Percentiles rank a stretch among this genome's conserved stretches.
These are phyloP conservation scores for Nipponacmea schrenckii DNA, from an alignment of 2,888 invertebrate genomes.

Conservation along the genomic window DNA sequence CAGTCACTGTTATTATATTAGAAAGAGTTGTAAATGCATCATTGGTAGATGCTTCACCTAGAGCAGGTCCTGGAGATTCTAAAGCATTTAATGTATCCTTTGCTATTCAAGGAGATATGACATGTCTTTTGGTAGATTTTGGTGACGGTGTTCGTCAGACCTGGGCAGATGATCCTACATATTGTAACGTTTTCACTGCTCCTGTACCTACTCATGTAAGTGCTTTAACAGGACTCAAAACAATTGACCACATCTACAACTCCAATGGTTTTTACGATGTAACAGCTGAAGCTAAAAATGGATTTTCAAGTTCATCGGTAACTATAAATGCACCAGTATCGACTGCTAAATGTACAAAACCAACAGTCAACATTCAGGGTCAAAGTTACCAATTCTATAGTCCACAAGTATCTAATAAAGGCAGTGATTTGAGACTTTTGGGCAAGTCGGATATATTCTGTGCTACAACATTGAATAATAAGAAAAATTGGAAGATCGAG, in stretches of 20 bases:
- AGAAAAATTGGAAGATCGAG: slow-evolving; percentile 51
- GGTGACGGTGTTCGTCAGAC: slow-evolving; percentile 36
- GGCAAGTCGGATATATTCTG: slow-evolving; percentile 51
- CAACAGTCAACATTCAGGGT: slow-evolving; percentile 44
- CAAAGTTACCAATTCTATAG: slow-evolving; percentile 24
- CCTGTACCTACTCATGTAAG: neutral
- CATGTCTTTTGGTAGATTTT: slow-evolving; percentile 51
- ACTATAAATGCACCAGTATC: slow-evolving; percentile 41
- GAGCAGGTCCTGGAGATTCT: slow-evolving; percentile 28
- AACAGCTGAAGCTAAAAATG: slow-evolving; percentile 33
- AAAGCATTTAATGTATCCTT: slow-evolving; percentile 45
- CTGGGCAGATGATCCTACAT: slow-evolving; percentile 29
- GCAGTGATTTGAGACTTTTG: slow-evolving; percentile 31
- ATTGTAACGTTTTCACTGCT: slow-evolving; percentile 22
- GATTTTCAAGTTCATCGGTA: slow-evolving; percentile 18
- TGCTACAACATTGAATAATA: slow-evolving; percentile 45
- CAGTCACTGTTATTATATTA: slow-evolving; percentile 27
- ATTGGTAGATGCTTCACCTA: slow-evolving; percentile 30
- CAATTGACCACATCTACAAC: slow-evolving; percentile 28
- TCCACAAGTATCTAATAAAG: slow-evolving; percentile 23
- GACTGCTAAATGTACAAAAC: slow-evolving; percentile 45
- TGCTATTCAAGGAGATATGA: slow-evolving; percentile 37
- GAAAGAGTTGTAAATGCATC: slow-evolving; percentile 32
- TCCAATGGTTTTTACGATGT: slow-evolving; percentile 29
- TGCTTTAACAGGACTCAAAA: slow-evolving; percentile 6